Percentiles rank a stretch among this genome's conserved stretches.
Conservation (phyloP, 2,888 invertebrate genomes). For the Myopa tessellatipennis region DNA sequence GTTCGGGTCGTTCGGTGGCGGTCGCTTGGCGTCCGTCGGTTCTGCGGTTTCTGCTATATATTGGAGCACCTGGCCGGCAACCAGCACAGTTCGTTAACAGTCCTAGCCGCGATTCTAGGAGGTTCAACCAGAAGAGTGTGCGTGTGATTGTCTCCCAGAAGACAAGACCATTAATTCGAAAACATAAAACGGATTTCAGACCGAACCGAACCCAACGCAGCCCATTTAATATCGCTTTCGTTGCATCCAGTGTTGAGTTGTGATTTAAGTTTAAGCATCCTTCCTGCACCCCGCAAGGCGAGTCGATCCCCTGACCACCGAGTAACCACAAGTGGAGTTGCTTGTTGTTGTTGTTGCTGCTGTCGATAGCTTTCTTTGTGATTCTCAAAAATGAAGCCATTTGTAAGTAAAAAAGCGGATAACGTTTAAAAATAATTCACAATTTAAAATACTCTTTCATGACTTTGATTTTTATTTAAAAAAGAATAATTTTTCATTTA, state of each 20-base stretch:
- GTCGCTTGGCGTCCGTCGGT: constrained; percentile 44
- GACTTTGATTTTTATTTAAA: too few relatives aligned
- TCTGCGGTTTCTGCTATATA: constrained; percentile 62
- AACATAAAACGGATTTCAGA: not conserved
- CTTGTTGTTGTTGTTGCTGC: constrained; percentile 8
- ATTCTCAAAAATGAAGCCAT: constrained; percentile 63
- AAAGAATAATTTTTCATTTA: too few relatives aligned
- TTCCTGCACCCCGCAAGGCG: not conserved
- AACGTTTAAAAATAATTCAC: too few relatives aligned
- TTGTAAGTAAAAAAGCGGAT: constrained; percentile 60
- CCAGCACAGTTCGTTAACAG: constrained; percentile 69
- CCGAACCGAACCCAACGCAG: constrained; percentile 37
- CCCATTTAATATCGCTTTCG: constrained; percentile 29
- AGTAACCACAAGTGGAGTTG: not conserved
- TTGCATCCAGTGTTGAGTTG: constrained; percentile 16
- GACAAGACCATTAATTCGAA: not conserved
- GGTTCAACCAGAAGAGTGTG: constrained; percentile 62
- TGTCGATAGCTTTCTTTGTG: constrained; percentile 52
- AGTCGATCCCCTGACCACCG: not conserved
- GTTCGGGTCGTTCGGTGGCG: constrained; percentile 34
- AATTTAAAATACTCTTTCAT: too few relatives aligned
- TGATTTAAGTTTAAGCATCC: constrained; percentile 24
- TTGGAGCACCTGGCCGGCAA: constrained; percentile 63
- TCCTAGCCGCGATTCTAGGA: constrained; percentile 69
- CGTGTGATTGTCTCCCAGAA: constrained; percentile 48